Evolutionary conservation across 2,888 invertebrate genomes (phyloP).

Genomic region (Drosophila aldrichi): DNA sequence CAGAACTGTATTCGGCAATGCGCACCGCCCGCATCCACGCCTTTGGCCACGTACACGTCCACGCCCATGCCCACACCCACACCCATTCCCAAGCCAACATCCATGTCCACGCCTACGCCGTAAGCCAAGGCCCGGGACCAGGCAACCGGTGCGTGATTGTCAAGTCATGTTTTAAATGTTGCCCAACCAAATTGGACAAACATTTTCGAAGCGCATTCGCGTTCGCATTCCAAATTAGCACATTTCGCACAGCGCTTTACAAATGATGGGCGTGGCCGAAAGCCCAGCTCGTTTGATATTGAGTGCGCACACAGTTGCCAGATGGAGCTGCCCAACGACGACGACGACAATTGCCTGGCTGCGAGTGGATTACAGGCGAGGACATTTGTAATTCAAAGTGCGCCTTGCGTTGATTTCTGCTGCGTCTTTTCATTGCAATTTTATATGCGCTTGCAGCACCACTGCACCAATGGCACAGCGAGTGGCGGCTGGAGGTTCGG

Average conservation of each 20-base stretch:
- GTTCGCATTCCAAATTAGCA: constrained; percentile 70
- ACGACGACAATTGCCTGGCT: constrained; percentile 13
- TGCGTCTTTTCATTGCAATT: constrained; percentile 45
- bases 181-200: constrained; percentile 79
- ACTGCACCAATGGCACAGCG: background rate
- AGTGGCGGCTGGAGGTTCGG: background rate
- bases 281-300: constrained; percentile 31
- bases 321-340: constrained; percentile 4
- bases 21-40: constrained; percentile 11
- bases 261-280: constrained; percentile 37
- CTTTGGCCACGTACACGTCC: constrained; percentile 18
- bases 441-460: constrained; percentile 29
- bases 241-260: constrained; percentile 48
- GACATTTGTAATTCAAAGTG: constrained; percentile 77
- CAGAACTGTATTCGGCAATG: constrained; percentile 9
- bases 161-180: constrained; percentile 80
- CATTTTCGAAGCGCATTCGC: constrained; percentile 72
- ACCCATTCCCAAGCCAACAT: background rate
- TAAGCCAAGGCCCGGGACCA: background rate
- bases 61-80: constrained; percentile 1
- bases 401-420: constrained; percentile 68
- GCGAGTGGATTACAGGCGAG: constrained; percentile 43
- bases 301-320: constrained; percentile 20
- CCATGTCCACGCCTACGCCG: constrained; percentile 15
- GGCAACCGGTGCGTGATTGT: constrained; percentile 69